Evolutionary conservation across 2,888 invertebrate species (phyloP).

Genomic region (Epiblema foenella): DNA sequence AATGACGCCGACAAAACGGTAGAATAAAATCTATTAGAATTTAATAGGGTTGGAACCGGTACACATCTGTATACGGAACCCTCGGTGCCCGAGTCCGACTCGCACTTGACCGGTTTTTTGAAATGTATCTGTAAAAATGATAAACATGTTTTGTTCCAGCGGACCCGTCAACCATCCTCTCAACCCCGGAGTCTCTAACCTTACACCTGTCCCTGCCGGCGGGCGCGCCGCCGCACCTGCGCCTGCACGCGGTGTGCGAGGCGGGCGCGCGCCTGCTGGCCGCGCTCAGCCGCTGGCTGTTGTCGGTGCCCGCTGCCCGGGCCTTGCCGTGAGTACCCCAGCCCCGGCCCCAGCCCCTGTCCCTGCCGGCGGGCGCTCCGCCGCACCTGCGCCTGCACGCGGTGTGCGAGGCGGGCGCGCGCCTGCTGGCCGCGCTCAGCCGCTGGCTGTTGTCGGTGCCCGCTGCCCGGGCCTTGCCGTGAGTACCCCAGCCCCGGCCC

Average conservation of each 20-base stretch:
- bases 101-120: too few species aligned
- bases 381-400: conserved; percentile 90
- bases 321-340: conserved; percentile 86
- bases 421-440: conserved; percentile 94
- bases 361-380: too few species aligned
- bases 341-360: not conserved
- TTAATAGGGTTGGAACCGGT: too few species aligned
- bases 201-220: conserved; percentile 82
- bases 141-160: conserved; percentile 38
- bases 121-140: too few species aligned
- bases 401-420: conserved; percentile 97
- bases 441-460: conserved; percentile 95
- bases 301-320: conserved; percentile 92
- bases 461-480: conserved; percentile 92
- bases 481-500: conserved; percentile 47
- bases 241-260: conserved; percentile 97
- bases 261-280: conserved; percentile 96
- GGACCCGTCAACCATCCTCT: conserved; percentile 59
- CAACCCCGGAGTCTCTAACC: conserved; percentile 59
- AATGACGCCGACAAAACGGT: too few species aligned
- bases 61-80: too few species aligned
- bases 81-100: too few species aligned
- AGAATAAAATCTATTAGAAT: too few species aligned
- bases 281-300: conserved; percentile 95
- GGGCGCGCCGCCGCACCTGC: conserved; percentile 94